A percentile compares a stretch with the other conserved stretches of the same genome.
phyloP scores from a whole-genome alignment of 1,140 invertebrate genomes.

The Drosophila prosaltans region DNA sequence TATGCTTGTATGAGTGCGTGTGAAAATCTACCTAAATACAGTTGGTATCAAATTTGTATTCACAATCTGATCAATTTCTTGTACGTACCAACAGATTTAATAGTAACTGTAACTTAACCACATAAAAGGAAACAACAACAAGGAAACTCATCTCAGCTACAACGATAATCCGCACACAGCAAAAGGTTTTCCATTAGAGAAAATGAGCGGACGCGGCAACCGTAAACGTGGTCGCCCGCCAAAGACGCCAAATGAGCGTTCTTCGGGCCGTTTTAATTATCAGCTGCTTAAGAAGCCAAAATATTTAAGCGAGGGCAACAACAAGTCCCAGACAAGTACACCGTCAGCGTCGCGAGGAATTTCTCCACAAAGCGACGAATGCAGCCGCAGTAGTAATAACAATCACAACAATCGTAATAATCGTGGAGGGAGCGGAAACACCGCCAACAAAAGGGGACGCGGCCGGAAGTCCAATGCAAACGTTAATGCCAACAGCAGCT shows the following conservation, averaged over 20 bases:
- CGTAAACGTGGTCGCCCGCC: constrained; percentile 93
- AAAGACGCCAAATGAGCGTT: constrained; percentile 92
- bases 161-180: constrained; percentile 12
- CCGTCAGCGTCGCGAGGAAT: constrained; percentile 89
- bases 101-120: constrained; percentile 8
- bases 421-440: constrained; percentile 75
- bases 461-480: constrained; percentile 78
- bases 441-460: constrained; percentile 84
- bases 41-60: constrained; percentile 19
- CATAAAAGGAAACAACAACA: constrained; percentile 10
- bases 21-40: constrained; percentile 15
- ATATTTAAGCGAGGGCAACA: constrained; percentile 89
- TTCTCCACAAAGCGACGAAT: constrained; percentile 88
- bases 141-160: constrained; percentile 23
- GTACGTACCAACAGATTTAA: constrained; percentile 36
- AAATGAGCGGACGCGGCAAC: constrained; percentile 87
- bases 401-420: constrained; percentile 52
- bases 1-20: constrained; percentile 20
- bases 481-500: constrained; percentile 74
- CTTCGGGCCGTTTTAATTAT: constrained; percentile 92
- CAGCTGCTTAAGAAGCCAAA: constrained; percentile 96
- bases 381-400: constrained; percentile 86
- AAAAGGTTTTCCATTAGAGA: constrained; percentile 20
- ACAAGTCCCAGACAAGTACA: constrained; percentile 87
- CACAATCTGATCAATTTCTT: constrained; percentile 48